Evolutionary conservation across 2,113 vertebrate genomes (phyloP).

Genomic region (Axis porcinus): DNA sequence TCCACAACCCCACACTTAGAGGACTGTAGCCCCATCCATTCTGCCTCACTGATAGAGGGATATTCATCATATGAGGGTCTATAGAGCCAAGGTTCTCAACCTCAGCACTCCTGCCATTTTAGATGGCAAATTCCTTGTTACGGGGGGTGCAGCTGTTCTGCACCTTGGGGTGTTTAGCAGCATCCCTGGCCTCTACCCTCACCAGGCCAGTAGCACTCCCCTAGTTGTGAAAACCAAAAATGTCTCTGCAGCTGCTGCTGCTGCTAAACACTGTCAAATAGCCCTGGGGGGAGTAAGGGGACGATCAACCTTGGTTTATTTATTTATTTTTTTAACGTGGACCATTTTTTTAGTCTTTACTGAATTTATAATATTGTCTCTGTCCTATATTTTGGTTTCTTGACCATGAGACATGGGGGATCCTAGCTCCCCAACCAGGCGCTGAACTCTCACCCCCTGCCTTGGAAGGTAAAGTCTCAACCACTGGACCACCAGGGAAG

Average conservation of each 20-base stretch:
- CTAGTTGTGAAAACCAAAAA: background rate
- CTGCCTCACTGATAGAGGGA: background rate
- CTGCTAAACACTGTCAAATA: background rate
- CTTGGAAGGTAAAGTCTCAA: background rate
- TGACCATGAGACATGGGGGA: background rate
- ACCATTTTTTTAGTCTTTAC: background rate
- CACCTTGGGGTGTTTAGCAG: background rate
- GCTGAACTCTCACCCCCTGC: background rate
- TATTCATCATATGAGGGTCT: background rate
- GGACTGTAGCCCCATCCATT: background rate
- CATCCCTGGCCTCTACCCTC: background rate
- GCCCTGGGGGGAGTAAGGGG: background rate
- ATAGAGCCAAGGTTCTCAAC: background rate
- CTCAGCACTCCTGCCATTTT: background rate
- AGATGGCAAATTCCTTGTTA: background rate
- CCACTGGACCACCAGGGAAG: background rate
- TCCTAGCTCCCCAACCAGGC: background rate
- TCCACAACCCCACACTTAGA: background rate
- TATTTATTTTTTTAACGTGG: background rate
- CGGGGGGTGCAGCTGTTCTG: accelerated
- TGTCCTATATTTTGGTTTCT: background rate
- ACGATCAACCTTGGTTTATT: background rate
- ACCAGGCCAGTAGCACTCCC: background rate
- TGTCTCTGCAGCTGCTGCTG: background rate
- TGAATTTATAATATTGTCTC: background rate